Evolutionary conservation across 2,888 invertebrate species (phyloP).

Genomic region (Phyto melanocephala): DNA sequence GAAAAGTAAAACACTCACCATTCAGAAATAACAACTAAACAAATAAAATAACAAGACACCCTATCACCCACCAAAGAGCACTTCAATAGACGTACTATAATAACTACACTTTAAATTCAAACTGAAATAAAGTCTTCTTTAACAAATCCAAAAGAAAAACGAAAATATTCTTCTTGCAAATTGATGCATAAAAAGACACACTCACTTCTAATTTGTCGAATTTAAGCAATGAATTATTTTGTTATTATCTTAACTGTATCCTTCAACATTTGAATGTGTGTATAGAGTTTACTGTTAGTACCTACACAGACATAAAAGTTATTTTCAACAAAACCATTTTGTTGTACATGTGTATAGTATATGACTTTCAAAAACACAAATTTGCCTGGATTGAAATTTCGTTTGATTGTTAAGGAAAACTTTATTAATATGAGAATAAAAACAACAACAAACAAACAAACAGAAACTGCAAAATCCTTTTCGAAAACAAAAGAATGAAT

Average conservation of each 20-base stretch:
- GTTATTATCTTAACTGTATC: too few species aligned
- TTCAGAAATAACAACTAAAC: slow-evolving; percentile 9
- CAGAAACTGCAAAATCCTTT: slow-evolving; percentile 7
- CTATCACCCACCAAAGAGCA: slow-evolving; percentile 60
- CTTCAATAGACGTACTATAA: slow-evolving; percentile 67
- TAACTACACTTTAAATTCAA: slow-evolving; percentile 64
- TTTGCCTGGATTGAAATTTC: not conserved
- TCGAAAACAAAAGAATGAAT: slow-evolving; percentile 28
- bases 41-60: slow-evolving; percentile 34
- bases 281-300: too few species aligned
- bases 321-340: too few species aligned
- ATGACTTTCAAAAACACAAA: too few species aligned
- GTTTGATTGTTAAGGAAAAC: slow-evolving; percentile 50
- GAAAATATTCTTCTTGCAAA: too few species aligned
- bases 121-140: slow-evolving; percentile 60
- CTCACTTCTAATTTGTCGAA: too few species aligned
- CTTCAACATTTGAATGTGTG: too few species aligned
- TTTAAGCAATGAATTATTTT: too few species aligned
- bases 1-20: slow-evolving; percentile 32
- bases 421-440: slow-evolving; percentile 48
- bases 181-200: too few species aligned
- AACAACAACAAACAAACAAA: slow-evolving; percentile 66
- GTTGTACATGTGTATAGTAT: too few species aligned
- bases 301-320: too few species aligned
- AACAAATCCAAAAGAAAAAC: slow-evolving; percentile 1